Evolutionary conservation across 2,113 vertebrate species (phyloP).

Genomic region (Erythrocebus patas): DNA sequence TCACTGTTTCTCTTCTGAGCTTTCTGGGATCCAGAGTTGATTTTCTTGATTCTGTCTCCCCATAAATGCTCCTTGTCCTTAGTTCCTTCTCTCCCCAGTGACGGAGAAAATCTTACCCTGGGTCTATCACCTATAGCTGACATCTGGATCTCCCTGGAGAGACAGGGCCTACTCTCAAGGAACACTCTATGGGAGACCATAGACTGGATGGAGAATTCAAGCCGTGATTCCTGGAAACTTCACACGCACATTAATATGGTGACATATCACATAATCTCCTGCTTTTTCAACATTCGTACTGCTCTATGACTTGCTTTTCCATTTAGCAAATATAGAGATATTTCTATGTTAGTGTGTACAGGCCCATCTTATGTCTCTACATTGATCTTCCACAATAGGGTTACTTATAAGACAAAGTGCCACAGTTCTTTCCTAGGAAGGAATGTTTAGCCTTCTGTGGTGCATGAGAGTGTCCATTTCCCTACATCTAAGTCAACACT

Average conservation of each 20-base stretch:
- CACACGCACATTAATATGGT: accelerated
- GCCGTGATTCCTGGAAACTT: not conserved
- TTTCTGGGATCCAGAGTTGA: not conserved
- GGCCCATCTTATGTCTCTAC: not conserved
- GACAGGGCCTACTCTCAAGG: not conserved
- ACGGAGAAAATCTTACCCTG: not conserved
- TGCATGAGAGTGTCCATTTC: too few species aligned
- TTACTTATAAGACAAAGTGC: accelerated
- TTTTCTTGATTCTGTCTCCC: not conserved
- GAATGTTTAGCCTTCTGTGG: too few species aligned
- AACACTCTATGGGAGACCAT: not conserved
- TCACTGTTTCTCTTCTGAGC: not conserved
- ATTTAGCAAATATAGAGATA: not conserved
- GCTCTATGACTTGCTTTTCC: not conserved
- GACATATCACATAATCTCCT: not conserved
- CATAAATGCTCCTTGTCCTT: not conserved
- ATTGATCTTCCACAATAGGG: not conserved
- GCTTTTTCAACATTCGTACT: not conserved
- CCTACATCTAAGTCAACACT: too few species aligned
- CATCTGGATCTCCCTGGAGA: not conserved
- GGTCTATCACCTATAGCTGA: not conserved
- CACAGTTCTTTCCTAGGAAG: not conserved
- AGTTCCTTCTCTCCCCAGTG: not conserved
- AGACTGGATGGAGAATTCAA: not conserved
- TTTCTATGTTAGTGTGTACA: not conserved